These are phyloP conservation scores for Sepioteuthis lessoniana DNA, from an alignment of 2,888 invertebrate genomes.

Conservation along the genomic window DNA sequence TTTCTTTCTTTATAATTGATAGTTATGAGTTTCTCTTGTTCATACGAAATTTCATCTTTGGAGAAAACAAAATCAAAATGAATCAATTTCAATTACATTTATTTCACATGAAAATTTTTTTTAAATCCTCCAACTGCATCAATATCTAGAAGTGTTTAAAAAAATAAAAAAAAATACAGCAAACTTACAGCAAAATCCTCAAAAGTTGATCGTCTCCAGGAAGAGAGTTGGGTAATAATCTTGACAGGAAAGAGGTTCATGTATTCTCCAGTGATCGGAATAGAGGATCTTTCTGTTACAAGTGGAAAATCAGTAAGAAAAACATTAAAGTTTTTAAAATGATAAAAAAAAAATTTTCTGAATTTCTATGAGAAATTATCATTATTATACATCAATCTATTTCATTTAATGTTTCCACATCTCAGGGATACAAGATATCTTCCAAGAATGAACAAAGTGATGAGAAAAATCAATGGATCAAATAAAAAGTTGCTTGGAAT, in stretches of 20 bases:
- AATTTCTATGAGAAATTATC: not conserved
- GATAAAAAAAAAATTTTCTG: not conserved
- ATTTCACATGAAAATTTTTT: too few species aligned
- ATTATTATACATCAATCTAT: too few species aligned
- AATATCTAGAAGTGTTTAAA: not conserved
- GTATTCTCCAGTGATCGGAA: conserved; percentile 66
- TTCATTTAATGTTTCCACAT: too few species aligned
- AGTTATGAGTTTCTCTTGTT: too few species aligned
- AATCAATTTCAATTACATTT: not conserved
- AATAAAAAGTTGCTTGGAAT: too few species aligned
- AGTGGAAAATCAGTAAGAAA: not conserved
- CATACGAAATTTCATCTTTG: too few species aligned
- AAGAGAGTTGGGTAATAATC: conserved; percentile 77
- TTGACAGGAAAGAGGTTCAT: conserved; percentile 73
- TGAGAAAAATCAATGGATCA: too few species aligned
- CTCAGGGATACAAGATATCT: too few species aligned
- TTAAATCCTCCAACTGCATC: too few species aligned
- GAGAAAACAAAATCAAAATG: conserved; percentile 72
- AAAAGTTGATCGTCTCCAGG: conserved; percentile 83
- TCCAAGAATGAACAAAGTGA: too few species aligned
- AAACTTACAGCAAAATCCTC: conserved; percentile 79
- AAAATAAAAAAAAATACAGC: conserved; percentile 60
- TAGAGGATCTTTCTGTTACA: conserved; percentile 66
- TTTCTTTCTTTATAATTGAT: too few species aligned
- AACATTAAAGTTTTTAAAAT: not conserved